phyloP scores from a whole-genome alignment of 2,113 vertebrate genomes.

The Peucedramus taeniatus region DNA sequence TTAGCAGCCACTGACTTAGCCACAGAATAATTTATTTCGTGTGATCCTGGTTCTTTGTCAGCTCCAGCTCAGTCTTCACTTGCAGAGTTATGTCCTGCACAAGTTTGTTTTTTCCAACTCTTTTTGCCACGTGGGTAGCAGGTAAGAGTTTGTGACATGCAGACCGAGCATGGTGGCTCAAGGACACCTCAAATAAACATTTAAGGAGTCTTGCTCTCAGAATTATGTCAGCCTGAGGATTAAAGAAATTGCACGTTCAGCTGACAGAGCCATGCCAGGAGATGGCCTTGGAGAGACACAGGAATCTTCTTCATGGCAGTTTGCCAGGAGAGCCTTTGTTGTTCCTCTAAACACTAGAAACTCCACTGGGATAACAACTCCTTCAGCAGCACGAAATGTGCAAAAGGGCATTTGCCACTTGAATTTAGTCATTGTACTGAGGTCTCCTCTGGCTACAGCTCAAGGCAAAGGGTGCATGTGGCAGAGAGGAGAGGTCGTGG shows the following conservation, averaged over 20 bases:
- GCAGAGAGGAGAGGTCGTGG: background rate
- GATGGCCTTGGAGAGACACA: background rate
- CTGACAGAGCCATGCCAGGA: background rate
- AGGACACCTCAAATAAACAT: fast-evolving
- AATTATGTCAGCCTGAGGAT: background rate
- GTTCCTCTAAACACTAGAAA: background rate
- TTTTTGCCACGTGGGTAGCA: background rate
- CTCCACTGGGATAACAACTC: background rate
- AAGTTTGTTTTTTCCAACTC: background rate
- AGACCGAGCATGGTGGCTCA: fast-evolving
- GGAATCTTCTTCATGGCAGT: background rate
- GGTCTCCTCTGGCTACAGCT: background rate
- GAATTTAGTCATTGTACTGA: background rate
- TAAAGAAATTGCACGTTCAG: background rate
- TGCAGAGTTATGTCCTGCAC: background rate
- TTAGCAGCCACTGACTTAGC: background rate
- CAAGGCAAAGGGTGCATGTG: background rate
- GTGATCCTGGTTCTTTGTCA: background rate
- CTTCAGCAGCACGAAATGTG: fast-evolving
- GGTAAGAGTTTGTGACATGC: background rate
- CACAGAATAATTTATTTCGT: background rate
- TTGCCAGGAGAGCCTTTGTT: background rate
- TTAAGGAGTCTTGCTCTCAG: background rate
- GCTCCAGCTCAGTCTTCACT: background rate
- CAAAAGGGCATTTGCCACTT: background rate